Base-by-base conservation (phyloP, 2,888 invertebrate species). In the Pterostichus madidus region DNA sequence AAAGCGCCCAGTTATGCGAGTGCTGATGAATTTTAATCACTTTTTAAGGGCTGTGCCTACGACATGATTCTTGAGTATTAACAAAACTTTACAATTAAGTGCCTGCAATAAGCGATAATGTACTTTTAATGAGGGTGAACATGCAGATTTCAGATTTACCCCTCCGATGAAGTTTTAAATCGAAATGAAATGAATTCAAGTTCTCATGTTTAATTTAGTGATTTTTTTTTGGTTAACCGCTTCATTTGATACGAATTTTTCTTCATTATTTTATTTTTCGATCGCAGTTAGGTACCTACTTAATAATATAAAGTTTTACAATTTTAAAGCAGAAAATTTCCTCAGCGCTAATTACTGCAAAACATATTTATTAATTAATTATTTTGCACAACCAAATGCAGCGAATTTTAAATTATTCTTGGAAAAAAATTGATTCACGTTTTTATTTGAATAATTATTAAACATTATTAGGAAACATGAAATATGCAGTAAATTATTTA, bases 41-140 rank as follows among this genome's bases (percentile, higher is more conserved):
- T 80, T 80, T 80, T 80, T 80, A 71, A 71, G 80, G 68, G 71
- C 80, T 71, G 49, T 24, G 46, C 32, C 31, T 76, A 46, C 79
- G 61, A 79, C 52, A 71, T 68, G 80, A 80, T 68, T 73, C 56
- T 39, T 39, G 71, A 35, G 80, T 80, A 80, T 80, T 80, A 80
- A 73, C 71, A 71, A 80, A 80, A 80, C 71, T 80, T 80, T 80
- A 71, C 71, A 17, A 80, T 80, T 80, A 86, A 86, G 85, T 86
- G 85, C 85, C 85, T 85, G 85, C 85, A 86, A 86, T 86, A 85
- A 86, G 84, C 85, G 86, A 85, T 86, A 86, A 86, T 86, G 85
- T 85, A 83, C 84, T 85, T 85, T 86, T 86, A 86, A 86, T 86
- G 86, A 84, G 85, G 81, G 84, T 56, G 78, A 78, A 78, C 78